Percentiles rank a stretch among this genome's conserved stretches.
Evolutionary conservation across 2,888 invertebrate species (phyloP).

Genomic region (Romanomermis culicivorax): DNA sequence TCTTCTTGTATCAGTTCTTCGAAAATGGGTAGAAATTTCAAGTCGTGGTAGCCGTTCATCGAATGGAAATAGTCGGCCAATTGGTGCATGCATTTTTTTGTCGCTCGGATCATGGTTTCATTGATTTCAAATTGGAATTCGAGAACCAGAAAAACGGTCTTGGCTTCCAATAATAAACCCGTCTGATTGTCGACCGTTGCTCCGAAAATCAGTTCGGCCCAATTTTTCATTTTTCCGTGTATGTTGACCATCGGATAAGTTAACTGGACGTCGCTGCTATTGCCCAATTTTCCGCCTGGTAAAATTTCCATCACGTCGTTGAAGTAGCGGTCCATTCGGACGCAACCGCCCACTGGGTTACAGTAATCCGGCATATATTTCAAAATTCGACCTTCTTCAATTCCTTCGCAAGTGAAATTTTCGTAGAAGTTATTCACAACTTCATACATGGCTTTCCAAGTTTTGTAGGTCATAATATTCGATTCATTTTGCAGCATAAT

Average conservation of each 20-base stretch:
- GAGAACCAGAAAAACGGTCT: background rate
- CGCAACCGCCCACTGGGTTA: background rate
- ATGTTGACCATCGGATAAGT: background rate
- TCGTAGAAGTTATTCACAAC: background rate
- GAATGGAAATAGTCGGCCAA: background rate
- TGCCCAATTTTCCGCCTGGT: background rate
- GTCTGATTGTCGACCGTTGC: background rate
- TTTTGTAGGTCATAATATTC: background rate
- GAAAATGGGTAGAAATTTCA: background rate
- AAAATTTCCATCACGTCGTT: background rate
- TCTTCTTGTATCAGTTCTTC: background rate
- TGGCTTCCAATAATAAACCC: background rate
- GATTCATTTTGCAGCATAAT: background rate
- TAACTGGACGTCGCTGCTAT: background rate
- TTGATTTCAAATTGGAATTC: slow-evolving; percentile 2
- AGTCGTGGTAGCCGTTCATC: background rate
- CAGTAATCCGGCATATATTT: slow-evolving; percentile 1
- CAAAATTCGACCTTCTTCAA: background rate
- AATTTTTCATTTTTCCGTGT: background rate
- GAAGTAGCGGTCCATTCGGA: background rate
- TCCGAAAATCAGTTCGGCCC: background rate
- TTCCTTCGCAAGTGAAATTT: background rate
- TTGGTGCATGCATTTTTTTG: background rate
- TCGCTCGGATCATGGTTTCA: background rate
- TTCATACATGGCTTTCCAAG: background rate